phyloP scores from a whole-genome alignment of 2,797 vertebrate species.

The Ctenopoma multispine region DNA sequence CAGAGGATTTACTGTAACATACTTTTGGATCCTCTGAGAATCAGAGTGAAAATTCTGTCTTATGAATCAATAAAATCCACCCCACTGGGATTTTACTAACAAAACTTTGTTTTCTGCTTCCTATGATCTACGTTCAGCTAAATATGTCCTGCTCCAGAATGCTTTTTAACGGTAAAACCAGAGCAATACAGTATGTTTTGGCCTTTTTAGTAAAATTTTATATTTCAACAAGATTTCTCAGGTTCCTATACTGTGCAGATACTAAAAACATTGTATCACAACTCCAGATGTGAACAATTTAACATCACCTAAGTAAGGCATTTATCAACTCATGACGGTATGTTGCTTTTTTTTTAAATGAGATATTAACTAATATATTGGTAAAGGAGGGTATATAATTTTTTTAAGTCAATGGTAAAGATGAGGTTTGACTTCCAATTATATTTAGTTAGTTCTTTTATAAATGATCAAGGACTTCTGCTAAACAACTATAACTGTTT shows the following conservation, averaged over 20 bases:
- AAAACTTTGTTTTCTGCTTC: background rate
- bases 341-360: too few species aligned
- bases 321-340: too few species aligned
- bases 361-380: background rate
- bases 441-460: too few species aligned
- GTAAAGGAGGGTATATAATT: background rate
- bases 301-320: background rate
- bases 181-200: background rate
- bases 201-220: too few species aligned
- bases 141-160: background rate
- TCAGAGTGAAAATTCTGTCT: conserved; percentile 20
- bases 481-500: conserved; percentile 14
- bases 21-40: conserved; percentile 34
- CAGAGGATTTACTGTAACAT: conserved; percentile 39
- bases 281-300: background rate
- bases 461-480: background rate
- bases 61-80: conserved; percentile 38
- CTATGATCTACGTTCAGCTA: conserved; percentile 28
- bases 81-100: conserved; percentile 26
- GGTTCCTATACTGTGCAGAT: too few species aligned
- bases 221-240: background rate
- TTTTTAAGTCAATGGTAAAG: background rate
- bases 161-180: conserved; percentile 17
- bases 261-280: background rate
- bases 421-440: too few species aligned